Conservation (phyloP, 2,888 invertebrate species). For the Cheilosia soror region DNA sequence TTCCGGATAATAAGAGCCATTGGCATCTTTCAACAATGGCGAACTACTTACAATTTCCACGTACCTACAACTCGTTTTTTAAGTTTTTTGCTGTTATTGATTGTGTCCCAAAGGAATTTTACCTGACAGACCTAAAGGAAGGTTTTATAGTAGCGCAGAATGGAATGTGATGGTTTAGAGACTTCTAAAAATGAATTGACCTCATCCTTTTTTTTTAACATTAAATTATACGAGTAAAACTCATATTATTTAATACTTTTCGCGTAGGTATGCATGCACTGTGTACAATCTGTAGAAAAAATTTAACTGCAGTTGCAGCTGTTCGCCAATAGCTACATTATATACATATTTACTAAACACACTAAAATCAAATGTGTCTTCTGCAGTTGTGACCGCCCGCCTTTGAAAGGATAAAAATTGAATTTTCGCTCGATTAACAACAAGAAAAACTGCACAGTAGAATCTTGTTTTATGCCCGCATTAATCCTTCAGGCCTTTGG, state of each 20-base stretch:
- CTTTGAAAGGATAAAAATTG: slow-evolving; percentile 41
- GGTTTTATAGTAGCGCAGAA: slow-evolving; percentile 8
- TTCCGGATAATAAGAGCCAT: slow-evolving; percentile 97
- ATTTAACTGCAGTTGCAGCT: slow-evolving; percentile 9
- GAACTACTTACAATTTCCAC: slow-evolving; percentile 27
- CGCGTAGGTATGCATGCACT: background rate
- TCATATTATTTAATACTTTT: slow-evolving; percentile 1
- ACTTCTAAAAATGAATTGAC: slow-evolving; percentile 15
- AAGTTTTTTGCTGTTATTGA: slow-evolving; percentile 21
- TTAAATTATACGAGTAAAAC: background rate
- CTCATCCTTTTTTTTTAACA: slow-evolving; percentile 2
- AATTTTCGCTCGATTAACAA: slow-evolving; percentile 48
- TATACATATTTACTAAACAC: slow-evolving; percentile 10
- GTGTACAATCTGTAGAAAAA: slow-evolving; percentile 4
- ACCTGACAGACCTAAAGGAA: slow-evolving; percentile 21
- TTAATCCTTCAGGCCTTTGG: slow-evolving; percentile 50
- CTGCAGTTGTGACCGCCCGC: slow-evolving; percentile 31
- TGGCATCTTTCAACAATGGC: slow-evolving; percentile 89
- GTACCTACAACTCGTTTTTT: slow-evolving; percentile 23
- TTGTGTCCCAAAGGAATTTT: slow-evolving; percentile 26
- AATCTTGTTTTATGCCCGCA: slow-evolving; percentile 40
- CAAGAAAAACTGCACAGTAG: slow-evolving; percentile 18
- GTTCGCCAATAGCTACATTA: too few species aligned
- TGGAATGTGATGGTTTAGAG: background rate
- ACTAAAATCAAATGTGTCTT: slow-evolving; percentile 29